phyloP scores from a whole-genome alignment of 2,797 vertebrate genomes.

The Hybognathus amarus region DNA sequence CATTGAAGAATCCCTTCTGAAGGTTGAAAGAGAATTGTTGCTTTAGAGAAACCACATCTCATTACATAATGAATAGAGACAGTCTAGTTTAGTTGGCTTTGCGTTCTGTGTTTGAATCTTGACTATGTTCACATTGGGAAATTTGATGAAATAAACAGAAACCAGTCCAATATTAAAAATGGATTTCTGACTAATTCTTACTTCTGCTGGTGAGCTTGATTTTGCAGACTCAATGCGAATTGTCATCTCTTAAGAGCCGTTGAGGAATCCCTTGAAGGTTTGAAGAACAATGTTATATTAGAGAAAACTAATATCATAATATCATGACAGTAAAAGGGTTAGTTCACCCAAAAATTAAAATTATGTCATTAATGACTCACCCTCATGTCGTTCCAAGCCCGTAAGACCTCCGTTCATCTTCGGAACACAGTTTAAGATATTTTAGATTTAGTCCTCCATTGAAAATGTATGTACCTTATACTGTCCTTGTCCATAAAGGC shows the following conservation, averaged over 20 bases:
- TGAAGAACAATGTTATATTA: neutral
- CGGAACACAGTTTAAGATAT: too few relatives aligned
- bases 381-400: too few relatives aligned
- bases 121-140: neutral
- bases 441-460: too few relatives aligned
- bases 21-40: neutral
- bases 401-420: too few relatives aligned
- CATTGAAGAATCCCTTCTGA: neutral
- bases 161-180: neutral
- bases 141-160: neutral
- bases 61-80: neutral
- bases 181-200: neutral
- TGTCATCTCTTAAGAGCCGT: neutral
- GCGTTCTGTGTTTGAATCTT: slow-evolving; percentile 1
- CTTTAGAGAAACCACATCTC: neutral
- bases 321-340: too few relatives aligned
- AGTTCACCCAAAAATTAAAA: too few relatives aligned
- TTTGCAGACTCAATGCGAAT: neutral
- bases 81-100: neutral
- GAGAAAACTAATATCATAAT: neutral
- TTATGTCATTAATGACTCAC: too few relatives aligned
- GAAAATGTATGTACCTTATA: too few relatives aligned
- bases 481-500: too few relatives aligned
- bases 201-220: neutral
- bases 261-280: neutral